A percentile compares a stretch with the other conserved stretches of the same genome.
Conservation (phyloP, 2,888 invertebrate genomes). For the Proisotoma minuta region DNA sequence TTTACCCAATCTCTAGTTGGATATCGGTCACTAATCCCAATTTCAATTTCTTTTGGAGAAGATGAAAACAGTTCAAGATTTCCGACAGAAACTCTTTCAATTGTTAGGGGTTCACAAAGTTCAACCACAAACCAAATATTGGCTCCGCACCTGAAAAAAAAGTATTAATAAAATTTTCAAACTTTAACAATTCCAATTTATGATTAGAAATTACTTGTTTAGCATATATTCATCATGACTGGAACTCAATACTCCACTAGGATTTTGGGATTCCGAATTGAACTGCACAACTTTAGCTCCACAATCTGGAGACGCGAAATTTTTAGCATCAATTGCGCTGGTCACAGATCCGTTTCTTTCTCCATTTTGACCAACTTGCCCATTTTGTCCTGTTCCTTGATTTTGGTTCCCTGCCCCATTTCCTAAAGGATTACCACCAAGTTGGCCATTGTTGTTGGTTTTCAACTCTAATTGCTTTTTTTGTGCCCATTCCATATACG, state of each 20-base stretch:
- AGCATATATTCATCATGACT: conserved; percentile 96
- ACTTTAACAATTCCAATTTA: neutral
- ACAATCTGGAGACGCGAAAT: conserved; percentile 94
- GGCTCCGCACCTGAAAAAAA: conserved; percentile 63
- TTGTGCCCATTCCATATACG: conserved; percentile 47
- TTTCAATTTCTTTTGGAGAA: conserved; percentile 84
- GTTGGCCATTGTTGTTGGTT: neutral
- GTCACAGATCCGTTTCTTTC: conserved; percentile 1
- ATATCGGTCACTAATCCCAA: conserved; percentile 81
- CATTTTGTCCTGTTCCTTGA: neutral
- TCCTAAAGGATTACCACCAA: neutral
- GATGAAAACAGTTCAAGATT: conserved; percentile 98
- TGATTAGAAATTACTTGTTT: conserved; percentile 59
- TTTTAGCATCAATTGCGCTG: conserved; percentile 57
- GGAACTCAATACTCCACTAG: conserved; percentile 78
- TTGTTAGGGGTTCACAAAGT: conserved; percentile 94
- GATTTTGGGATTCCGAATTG: conserved; percentile 86
- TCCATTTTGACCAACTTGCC: conserved; percentile 7
- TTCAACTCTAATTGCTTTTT: conserved; percentile 38
- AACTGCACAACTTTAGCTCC: conserved; percentile 92
- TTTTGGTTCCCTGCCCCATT: conserved; percentile 8
- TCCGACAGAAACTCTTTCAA: conserved; percentile 72
- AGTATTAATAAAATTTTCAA: neutral
- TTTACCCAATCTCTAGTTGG: conserved; percentile 61
- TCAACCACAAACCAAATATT: conserved; percentile 95